phyloP scores from a whole-genome alignment of 2,888 invertebrate species.

The Amiota minor region DNA sequence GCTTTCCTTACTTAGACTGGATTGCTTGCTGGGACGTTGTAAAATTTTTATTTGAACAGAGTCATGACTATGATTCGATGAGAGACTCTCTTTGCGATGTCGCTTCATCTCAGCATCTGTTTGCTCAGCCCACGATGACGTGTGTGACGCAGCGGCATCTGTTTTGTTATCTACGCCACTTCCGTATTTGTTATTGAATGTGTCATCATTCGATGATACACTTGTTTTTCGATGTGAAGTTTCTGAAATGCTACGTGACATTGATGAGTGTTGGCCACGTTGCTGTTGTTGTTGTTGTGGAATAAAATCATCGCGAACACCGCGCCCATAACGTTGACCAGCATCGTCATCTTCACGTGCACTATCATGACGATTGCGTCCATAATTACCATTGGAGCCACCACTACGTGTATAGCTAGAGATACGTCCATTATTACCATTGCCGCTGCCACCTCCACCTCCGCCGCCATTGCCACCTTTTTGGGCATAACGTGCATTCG shows the following conservation, averaged over 20 bases:
- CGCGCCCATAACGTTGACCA: constrained; percentile 48
- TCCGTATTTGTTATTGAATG: constrained; percentile 32
- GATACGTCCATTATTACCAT: constrained; percentile 51
- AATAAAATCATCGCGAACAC: constrained; percentile 33
- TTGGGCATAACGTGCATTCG: constrained; percentile 58
- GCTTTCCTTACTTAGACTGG: constrained; percentile 64
- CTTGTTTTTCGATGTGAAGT: constrained; percentile 74
- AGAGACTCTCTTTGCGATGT: constrained; percentile 71
- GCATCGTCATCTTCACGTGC: constrained; percentile 61
- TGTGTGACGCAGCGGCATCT: constrained; percentile 48
- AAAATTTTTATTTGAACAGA: constrained; percentile 72
- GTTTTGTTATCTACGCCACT: constrained; percentile 28
- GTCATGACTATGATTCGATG: constrained; percentile 70
- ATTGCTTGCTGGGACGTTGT: constrained; percentile 66
- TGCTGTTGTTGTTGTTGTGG: constrained; percentile 22
- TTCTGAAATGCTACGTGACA: constrained; percentile 73
- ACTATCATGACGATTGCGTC: constrained; percentile 58
- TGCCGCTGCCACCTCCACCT: constrained; percentile 36
- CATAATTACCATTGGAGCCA: constrained; percentile 42
- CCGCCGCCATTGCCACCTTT: constrained; percentile 44
- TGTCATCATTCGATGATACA: constrained; percentile 71
- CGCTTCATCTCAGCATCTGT: constrained; percentile 71
- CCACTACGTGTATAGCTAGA: constrained; percentile 53
- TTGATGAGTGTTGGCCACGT: constrained; percentile 55
- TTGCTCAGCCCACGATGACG: constrained; percentile 75